These are phyloP conservation scores for Thereuonema tuberculata DNA, from an alignment of 1,140 invertebrate species.

Conservation along the genomic window DNA sequence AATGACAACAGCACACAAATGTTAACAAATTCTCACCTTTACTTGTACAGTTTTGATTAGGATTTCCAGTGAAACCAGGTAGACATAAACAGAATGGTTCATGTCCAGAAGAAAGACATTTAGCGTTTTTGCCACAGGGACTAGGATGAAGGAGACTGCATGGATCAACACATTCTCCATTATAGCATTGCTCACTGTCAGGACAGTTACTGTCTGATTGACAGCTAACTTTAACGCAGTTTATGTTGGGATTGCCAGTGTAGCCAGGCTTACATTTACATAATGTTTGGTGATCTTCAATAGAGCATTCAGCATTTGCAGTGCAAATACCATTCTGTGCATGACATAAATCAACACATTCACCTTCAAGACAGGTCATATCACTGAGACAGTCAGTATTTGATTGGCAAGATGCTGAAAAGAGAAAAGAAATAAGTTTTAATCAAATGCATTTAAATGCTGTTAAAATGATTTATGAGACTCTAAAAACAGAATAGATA, in stretches of 20 bases:
- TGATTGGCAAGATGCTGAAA: conserved; percentile 10
- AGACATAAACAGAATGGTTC: conserved; percentile 54
- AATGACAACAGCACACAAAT: too few relatives aligned
- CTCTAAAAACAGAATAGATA: too few relatives aligned
- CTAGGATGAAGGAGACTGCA: too few relatives aligned
- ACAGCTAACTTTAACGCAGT: conserved; percentile 40
- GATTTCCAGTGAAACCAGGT: conserved; percentile 69
- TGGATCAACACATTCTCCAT: conserved; percentile 62
- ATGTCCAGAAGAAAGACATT: conserved; percentile 47
- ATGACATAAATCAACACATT: conserved; percentile 19
- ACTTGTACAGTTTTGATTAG: conserved; percentile 24
- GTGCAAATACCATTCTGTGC: conserved; percentile 52
- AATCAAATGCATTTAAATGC: neutral
- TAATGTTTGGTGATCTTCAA: conserved; percentile 12
- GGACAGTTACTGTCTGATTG: conserved; percentile 66
- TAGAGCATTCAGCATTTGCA: conserved; percentile 38
- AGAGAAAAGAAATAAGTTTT: neutral
- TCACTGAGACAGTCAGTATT: conserved; percentile 19
- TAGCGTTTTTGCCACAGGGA: conserved; percentile 60
- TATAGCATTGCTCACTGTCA: conserved; percentile 71
- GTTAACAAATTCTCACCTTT: too few relatives aligned
- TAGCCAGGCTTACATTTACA: conserved; percentile 54
- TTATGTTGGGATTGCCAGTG: conserved; percentile 62
- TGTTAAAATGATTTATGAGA: too few relatives aligned
- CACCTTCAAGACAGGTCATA: conserved; percentile 17